Base-by-base conservation (phyloP, 1,140 invertebrate species). In the Listronotus bonariensis region DNA sequence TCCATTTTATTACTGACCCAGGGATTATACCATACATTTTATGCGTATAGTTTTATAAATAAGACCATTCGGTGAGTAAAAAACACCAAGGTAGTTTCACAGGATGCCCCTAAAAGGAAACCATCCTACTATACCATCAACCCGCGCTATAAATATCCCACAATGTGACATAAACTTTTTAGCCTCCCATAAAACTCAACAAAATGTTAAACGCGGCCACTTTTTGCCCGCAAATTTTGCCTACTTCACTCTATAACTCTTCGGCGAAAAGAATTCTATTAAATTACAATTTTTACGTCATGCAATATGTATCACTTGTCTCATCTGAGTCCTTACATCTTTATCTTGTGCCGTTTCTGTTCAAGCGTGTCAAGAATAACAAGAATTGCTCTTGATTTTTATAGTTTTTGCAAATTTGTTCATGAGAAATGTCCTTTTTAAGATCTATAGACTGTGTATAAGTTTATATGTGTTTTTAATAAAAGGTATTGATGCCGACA, bases 261-360 rank as follows among this genome's bases (percentile, higher is more conserved):
- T 58, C 55, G 3, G 34, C 55, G 34, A 45, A 42, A 58, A 48
- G 12, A 34, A 15, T 26, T 14, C 42, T 45, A 58, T 58, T 17
- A 58, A 58, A 58, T 58, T 58, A 46, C 42, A 58, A 58, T 46
- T 58, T 58, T 58, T 58, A 17, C 55, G 55, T 58, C 55, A 58
- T 58, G 55, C 31, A 58, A 58, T 58, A 58, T 58, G 55, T 58
- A 58, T 58, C 55, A 42, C 55, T 58, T 58, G 55, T 58, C 55
- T 36, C 55, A 58, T 58, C 55, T 45, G 42, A 20, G 43, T 6
- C 11, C 32, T 58, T 58, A 58, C 55, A 48, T 58, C 55, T 58
- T 58, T 18, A 58, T 58, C 55, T 58, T 43, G 15, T 38, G 38
- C 53, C 40, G 18, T 58, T 45, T 42, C 34, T 18, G 55, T 58